phyloP scores from a whole-genome alignment of 30 jellyfish, hydroid and myxozoan species.

The Cassiopea andromeda region DNA sequence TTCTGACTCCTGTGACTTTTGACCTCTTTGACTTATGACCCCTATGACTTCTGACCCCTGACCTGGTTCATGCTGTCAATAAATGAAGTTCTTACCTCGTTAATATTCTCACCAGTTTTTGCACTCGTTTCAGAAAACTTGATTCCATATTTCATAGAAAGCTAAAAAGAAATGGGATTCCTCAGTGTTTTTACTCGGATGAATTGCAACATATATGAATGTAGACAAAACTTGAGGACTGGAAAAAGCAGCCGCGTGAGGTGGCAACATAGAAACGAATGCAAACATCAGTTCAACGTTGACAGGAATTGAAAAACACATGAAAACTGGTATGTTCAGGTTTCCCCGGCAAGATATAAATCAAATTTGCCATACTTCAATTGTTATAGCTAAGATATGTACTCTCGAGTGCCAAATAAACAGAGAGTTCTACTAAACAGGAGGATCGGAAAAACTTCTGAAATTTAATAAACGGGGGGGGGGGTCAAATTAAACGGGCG shows the following conservation, averaged over 20 bases:
- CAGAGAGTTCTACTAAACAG: background rate
- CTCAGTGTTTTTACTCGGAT: background rate
- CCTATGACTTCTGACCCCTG: too few species aligned
- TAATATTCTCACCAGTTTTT: conserved; percentile 77
- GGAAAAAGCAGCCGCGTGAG: background rate
- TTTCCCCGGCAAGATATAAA: too few species aligned
- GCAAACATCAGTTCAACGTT: background rate
- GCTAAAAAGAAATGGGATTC: conserved; percentile 1
- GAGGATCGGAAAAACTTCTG: too few species aligned
- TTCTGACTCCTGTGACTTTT: too few species aligned
- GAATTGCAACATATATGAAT: background rate
- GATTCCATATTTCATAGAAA: conserved; percentile 65
- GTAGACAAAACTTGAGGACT: background rate
- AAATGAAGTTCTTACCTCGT: conserved; percentile 34
- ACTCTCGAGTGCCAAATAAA: background rate
- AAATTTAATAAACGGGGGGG: too few species aligned
- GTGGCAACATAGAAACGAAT: too few species aligned
- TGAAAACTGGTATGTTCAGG: background rate
- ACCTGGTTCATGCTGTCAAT: background rate
- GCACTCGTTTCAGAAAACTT: conserved; percentile 95
- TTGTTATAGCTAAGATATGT: background rate
- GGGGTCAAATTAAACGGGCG: too few species aligned
- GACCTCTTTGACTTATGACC: too few species aligned
- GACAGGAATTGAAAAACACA: background rate
- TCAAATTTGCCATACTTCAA: too few species aligned